Percentiles rank a stretch among this genome's conserved stretches.
phyloP scores from a whole-genome alignment of 2,113 vertebrate genomes.

The Gymnorhina tibicen region DNA sequence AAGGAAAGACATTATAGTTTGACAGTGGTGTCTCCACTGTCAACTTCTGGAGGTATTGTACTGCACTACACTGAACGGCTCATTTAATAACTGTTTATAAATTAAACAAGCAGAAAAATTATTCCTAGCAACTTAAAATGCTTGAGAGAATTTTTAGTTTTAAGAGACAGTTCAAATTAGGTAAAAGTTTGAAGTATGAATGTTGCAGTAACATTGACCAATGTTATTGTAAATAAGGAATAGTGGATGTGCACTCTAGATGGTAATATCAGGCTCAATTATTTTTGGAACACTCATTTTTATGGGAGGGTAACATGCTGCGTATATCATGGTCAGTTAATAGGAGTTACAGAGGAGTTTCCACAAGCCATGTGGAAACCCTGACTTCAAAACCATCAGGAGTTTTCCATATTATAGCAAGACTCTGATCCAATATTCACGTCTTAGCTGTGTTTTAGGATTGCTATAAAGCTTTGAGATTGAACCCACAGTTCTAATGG shows the following conservation, averaged over 20 bases:
- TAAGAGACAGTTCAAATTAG: not conserved
- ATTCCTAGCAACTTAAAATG: conserved; percentile 24
- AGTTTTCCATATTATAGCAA: not conserved
- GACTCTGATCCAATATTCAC: not conserved
- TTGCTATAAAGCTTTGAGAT: not conserved
- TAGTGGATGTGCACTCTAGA: not conserved
- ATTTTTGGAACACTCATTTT: not conserved
- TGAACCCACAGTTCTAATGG: not conserved
- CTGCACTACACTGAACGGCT: not conserved
- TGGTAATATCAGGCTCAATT: not conserved
- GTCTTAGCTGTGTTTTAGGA: not conserved
- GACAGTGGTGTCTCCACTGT: conserved; percentile 45
- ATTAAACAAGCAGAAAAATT: conserved; percentile 51
- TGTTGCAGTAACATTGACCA: not conserved
- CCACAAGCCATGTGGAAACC: not conserved
- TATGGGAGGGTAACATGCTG: not conserved
- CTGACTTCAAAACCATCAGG: not conserved
- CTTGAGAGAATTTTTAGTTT: not conserved
- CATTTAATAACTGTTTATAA: conserved; percentile 59
- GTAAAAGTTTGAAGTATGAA: not conserved
- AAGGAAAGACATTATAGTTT: conserved; percentile 63
- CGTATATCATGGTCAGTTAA: not conserved
- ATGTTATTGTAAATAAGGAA: not conserved
- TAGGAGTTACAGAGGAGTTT: not conserved
- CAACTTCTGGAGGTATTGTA: conserved; percentile 48